Conservation (phyloP, 1,140 invertebrate species). For the Drosophila prosaltans region DNA sequence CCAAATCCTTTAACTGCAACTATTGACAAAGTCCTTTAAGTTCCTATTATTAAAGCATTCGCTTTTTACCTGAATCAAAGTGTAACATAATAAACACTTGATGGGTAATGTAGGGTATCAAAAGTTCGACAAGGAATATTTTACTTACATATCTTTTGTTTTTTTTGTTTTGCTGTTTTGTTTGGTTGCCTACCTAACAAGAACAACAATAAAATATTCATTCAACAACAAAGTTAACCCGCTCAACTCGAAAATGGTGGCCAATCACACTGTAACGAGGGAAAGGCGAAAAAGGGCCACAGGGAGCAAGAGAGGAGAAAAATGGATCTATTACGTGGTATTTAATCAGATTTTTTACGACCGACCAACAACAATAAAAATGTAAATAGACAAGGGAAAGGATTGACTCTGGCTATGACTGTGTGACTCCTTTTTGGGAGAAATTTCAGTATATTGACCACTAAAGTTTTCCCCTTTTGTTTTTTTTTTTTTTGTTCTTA, state of each 20-base stretch:
- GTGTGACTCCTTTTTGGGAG: background rate
- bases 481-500: constrained; percentile 3
- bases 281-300: background rate
- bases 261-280: constrained; percentile 51
- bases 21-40: too few relatives aligned
- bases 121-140: background rate
- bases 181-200: constrained; percentile 35
- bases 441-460: constrained; percentile 23
- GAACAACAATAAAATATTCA: constrained; percentile 80
- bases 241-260: constrained; percentile 30
- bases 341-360: constrained; percentile 82
- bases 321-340: constrained; percentile 78
- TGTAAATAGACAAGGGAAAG: constrained; percentile 76
- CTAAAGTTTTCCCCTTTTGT: constrained; percentile 15
- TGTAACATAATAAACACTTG: too few relatives aligned
- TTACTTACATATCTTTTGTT: constrained; percentile 26
- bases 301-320: background rate
- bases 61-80: too few relatives aligned
- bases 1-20: too few relatives aligned
- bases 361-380: constrained; percentile 71
- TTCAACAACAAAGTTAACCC: constrained; percentile 78
- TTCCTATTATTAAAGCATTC: too few relatives aligned
- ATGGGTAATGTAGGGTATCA: background rate
- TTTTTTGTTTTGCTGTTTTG: constrained; percentile 49
- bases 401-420: constrained; percentile 43